These are phyloP conservation scores for Epizoanthus rinbou DNA, from an alignment of 92 coral and sea anemone genomes.

Conservation along the genomic window DNA sequence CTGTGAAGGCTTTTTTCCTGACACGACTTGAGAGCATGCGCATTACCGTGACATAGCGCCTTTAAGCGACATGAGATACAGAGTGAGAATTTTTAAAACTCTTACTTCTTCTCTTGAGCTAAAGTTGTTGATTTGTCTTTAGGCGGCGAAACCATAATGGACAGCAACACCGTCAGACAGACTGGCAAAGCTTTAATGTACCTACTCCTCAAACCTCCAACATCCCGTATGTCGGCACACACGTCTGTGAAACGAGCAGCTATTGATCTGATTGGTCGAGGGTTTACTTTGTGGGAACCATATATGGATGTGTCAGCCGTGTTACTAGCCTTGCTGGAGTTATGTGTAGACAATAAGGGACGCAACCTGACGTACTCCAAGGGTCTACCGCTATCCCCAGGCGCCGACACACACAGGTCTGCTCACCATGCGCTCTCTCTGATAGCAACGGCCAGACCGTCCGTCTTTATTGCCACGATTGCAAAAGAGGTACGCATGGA, in stretches of 20 bases:
- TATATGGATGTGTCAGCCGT: constrained; percentile 99
- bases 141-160: constrained; percentile 79
- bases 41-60: no score
- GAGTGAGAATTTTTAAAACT: no score
- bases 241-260: constrained; percentile 98
- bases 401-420: constrained; percentile 96
- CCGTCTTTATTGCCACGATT: constrained; percentile 91
- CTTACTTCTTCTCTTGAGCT: not conserved
- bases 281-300: constrained; percentile 98
- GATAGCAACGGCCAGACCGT: constrained; percentile 93
- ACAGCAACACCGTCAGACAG: constrained; percentile 82
- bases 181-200: constrained; percentile 98
- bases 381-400: constrained; percentile 97
- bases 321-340: constrained; percentile 87
- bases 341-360: constrained; percentile 88
- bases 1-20: no score
- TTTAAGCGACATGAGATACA: no score
- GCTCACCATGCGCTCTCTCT: constrained; percentile 96
- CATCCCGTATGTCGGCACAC: constrained; percentile 82
- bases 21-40: no score
- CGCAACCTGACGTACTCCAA: constrained; percentile 85
- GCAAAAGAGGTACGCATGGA: constrained; percentile 89
- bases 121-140: not conserved
- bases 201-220: constrained; percentile 85
- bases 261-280: constrained; percentile 98